phyloP scores from a whole-genome alignment of 1,140 invertebrate species.

The Episyrphus balteatus region DNA sequence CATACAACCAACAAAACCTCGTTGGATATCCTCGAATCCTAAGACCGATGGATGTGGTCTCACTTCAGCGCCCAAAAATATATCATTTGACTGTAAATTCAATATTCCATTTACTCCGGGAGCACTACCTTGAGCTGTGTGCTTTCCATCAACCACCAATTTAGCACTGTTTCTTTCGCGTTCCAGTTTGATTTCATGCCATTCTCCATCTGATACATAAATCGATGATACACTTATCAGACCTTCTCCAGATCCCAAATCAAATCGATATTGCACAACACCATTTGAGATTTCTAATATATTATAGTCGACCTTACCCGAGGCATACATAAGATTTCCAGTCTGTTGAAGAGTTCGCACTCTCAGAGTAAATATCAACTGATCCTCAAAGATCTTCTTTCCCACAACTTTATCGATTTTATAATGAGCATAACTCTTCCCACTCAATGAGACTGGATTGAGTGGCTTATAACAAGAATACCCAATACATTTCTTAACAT shows the following conservation, averaged over 20 bases:
- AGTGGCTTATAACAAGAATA: conserved; percentile 53
- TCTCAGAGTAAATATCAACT: conserved; percentile 65
- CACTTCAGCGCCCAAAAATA: conserved; percentile 79
- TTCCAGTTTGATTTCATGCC: conserved; percentile 79
- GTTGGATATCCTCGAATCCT: conserved; percentile 59
- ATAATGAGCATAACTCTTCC: conserved; percentile 76
- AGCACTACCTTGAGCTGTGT: conserved; percentile 64
- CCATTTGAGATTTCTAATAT: conserved; percentile 79
- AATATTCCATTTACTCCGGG: conserved; percentile 73
- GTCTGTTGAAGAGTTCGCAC: conserved; percentile 74
- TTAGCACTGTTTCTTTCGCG: conserved; percentile 66
- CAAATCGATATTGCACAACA: conserved; percentile 75
- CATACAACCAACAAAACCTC: conserved; percentile 84
- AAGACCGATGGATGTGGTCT: conserved; percentile 55
- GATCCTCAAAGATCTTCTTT: conserved; percentile 60
- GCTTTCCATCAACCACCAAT: conserved; percentile 66
- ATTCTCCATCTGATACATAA: conserved; percentile 74
- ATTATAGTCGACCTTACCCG: conserved; percentile 79
- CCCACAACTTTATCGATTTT: conserved; percentile 49
- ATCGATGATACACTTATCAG: conserved; percentile 60
- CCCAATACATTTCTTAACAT: conserved; percentile 52
- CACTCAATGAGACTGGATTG: conserved; percentile 69
- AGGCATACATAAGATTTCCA: conserved; percentile 78
- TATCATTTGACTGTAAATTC: conserved; percentile 72
- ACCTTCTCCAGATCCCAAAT: conserved; percentile 87